A percentile compares a stretch with the other conserved stretches of the same genome.
phyloP scores from a whole-genome alignment of 2,113 vertebrate species.

The Chionis minor region DNA sequence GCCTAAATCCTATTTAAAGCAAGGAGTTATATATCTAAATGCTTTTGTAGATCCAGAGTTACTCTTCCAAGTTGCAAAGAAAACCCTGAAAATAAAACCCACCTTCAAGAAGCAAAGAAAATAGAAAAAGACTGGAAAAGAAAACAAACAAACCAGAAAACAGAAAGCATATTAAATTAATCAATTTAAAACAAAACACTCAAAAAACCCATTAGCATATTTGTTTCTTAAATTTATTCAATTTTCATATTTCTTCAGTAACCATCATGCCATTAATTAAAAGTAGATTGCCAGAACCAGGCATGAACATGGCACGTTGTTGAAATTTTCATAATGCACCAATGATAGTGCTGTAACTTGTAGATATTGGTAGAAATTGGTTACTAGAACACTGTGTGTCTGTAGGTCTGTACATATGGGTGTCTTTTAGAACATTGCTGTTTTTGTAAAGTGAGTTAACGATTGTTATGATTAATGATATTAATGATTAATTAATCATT shows the following conservation, averaged over 20 bases:
- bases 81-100: background rate
- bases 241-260: background rate
- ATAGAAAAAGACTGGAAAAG: background rate
- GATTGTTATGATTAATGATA: background rate
- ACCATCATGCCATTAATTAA: background rate
- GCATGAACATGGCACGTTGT: background rate
- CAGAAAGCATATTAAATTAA: background rate
- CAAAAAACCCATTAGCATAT: background rate
- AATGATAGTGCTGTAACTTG: background rate
- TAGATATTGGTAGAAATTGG: background rate
- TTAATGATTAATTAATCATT: background rate
- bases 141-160: background rate
- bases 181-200: background rate
- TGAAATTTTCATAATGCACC: background rate
- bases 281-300: background rate
- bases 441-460: background rate
- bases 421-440: background rate
- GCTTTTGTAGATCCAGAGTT: background rate
- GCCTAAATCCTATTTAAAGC: background rate
- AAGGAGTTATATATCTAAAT: background rate
- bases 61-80: background rate
- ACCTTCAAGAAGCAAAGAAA: background rate
- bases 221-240: background rate
- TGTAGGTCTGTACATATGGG: fast-evolving
- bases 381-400: background rate